A percentile compares a stretch with the other conserved stretches of the same genome.
Evolutionary conservation across 2,888 invertebrate species (phyloP).

Genomic region (Leucophenga montana): DNA sequence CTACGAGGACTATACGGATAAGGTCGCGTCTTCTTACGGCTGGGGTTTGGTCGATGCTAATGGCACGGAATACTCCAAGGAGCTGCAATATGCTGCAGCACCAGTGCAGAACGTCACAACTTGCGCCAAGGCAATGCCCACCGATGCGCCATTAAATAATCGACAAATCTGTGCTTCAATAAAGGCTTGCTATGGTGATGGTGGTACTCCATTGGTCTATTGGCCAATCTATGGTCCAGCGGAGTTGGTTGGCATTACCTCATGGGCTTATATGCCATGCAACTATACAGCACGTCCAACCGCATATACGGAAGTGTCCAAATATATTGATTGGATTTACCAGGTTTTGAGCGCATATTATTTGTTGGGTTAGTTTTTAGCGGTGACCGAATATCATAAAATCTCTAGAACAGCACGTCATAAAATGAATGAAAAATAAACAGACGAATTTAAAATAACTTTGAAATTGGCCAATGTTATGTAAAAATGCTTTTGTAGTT

Average conservation of each 20-base stretch:
- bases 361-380: slow-evolving; percentile 49
- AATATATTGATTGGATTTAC: slow-evolving; percentile 59
- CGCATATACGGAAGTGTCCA: slow-evolving; percentile 52
- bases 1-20: slow-evolving; percentile 51
- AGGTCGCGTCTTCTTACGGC: slow-evolving; percentile 54
- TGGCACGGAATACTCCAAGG: slow-evolving; percentile 49
- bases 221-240: slow-evolving; percentile 53
- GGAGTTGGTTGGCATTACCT: slow-evolving; percentile 59
- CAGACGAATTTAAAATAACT: too few relatives aligned
- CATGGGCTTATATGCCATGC: slow-evolving; percentile 65
- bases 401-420: not conserved
- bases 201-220: slow-evolving; percentile 61
- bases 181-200: slow-evolving; percentile 62
- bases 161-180: slow-evolving; percentile 56
- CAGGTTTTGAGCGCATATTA: slow-evolving; percentile 61
- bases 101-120: slow-evolving; percentile 44
- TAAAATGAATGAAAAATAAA: too few relatives aligned
- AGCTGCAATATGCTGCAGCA: slow-evolving; percentile 54
- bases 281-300: slow-evolving; percentile 60
- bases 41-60: slow-evolving; percentile 60
- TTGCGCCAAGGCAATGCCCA: slow-evolving; percentile 50
- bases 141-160: slow-evolving; percentile 53
- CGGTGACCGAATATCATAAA: not conserved
- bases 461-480: too few relatives aligned
- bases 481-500: not conserved